These are phyloP conservation scores for Hippocampus guttulatus DNA, from an alignment of 2,113 vertebrate species.

Conservation along the genomic window DNA sequence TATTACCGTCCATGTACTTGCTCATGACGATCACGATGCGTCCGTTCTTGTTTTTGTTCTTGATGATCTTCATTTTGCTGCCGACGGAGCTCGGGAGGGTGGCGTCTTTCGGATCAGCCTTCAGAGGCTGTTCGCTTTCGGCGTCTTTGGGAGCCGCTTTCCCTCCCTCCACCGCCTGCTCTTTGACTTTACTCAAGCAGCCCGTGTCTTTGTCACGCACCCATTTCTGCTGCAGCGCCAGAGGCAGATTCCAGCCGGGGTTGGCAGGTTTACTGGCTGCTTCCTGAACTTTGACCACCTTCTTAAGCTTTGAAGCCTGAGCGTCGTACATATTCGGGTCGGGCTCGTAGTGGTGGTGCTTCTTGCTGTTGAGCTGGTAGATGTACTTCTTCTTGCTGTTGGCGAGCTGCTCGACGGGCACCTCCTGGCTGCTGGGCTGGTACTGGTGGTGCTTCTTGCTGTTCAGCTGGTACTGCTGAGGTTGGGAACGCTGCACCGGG, in stretches of 20 bases:
- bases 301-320: conserved; percentile 80
- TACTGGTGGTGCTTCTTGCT: conserved; percentile 98
- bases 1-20: conserved; percentile 97
- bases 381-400: conserved; percentile 89
- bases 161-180: conserved; percentile 66
- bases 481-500: conserved; percentile 78
- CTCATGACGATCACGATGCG: conserved; percentile 98
- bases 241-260: conserved; percentile 74
- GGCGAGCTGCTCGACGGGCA: conserved; percentile 76
- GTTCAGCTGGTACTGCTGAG: conserved; percentile 94
- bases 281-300: conserved; percentile 80
- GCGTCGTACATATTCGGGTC: conserved; percentile 93
- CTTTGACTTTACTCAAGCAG: conserved; percentile 83
- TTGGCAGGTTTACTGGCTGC: conserved; percentile 65
- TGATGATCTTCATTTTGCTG: conserved; percentile 98
- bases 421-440: conserved; percentile 87
- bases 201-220: conserved; percentile 80
- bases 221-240: conserved; percentile 84
- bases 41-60: conserved; percentile 98
- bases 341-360: conserved; percentile 95
- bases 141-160: conserved; percentile 62
- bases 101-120: conserved; percentile 73
- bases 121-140: conserved; percentile 57
- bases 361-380: conserved; percentile 98
- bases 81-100: conserved; percentile 74